Percentiles rank a stretch among this genome's conserved stretches.
These are phyloP conservation scores for Macropis europaea DNA, from an alignment of 2,888 invertebrate genomes.

Conservation along the genomic window DNA sequence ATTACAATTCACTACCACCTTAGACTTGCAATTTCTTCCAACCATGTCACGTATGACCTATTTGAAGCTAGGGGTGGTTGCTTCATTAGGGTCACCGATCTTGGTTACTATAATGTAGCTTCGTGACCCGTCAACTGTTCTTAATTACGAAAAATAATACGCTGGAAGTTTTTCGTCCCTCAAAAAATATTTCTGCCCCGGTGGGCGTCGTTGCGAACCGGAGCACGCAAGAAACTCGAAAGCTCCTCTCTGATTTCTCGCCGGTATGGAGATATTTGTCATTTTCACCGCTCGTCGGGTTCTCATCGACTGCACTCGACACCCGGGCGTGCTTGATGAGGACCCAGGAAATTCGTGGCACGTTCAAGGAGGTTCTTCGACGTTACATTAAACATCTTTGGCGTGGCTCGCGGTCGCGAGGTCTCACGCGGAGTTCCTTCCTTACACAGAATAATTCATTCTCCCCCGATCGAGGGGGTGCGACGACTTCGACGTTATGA, in stretches of 20 bases:
- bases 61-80: no score
- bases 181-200: neutral
- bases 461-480: constrained; percentile 6
- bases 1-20: no score
- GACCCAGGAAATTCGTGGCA: no score
- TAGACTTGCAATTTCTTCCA: no score
- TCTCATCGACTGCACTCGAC: neutral
- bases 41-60: no score
- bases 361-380: neutral
- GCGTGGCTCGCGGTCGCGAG: neutral
- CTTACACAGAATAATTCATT: constrained; percentile 39
- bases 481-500: constrained; percentile 32
- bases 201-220: constrained; percentile 2
- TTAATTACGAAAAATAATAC: no score
- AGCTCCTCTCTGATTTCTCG: no score
- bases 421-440: neutral
- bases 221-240: no score
- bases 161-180: no score
- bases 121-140: no score
- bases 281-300: neutral
- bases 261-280: constrained; percentile 42
- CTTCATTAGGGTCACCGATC: no score
- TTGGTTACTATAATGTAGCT: no score
- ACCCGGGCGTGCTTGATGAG: neutral
- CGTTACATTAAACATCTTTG: constrained; percentile 33